Percentiles rank a stretch among this genome's conserved stretches.
Conservation (phyloP, 2,888 invertebrate species). For the Cataglyphis rosenhaueri region DNA sequence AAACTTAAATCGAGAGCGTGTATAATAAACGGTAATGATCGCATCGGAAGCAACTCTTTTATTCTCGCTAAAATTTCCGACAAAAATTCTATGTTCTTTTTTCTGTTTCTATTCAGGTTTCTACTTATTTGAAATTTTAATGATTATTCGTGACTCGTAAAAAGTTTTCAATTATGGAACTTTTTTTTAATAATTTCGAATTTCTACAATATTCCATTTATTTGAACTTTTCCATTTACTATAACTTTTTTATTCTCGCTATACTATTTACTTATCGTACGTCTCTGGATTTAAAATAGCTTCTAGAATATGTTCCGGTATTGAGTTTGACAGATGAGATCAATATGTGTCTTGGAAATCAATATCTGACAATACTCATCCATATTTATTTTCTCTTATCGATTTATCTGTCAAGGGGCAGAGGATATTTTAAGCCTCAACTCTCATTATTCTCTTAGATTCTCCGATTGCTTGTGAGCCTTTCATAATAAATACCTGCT, state of each 20-base stretch:
- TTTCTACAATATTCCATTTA: not conserved
- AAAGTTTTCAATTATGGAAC: not conserved
- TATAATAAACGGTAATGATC: not conserved
- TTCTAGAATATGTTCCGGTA: not conserved
- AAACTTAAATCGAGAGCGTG: not conserved
- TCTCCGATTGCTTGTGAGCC: slow-evolving; percentile 20
- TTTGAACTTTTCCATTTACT: slow-evolving; percentile 1
- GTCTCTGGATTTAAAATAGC: not conserved
- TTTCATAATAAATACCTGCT: slow-evolving; percentile 17
- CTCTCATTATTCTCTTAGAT: slow-evolving; percentile 44
- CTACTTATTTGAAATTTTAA: not conserved
- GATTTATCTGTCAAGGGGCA: slow-evolving; percentile 33
- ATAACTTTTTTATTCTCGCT: not conserved
- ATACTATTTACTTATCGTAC: not conserved
- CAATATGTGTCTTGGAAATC: slow-evolving; percentile 17
- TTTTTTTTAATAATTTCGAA: not conserved
- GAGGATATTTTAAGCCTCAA: slow-evolving; percentile 46
- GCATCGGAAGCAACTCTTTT: not conserved
- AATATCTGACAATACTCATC: slow-evolving; percentile 26
- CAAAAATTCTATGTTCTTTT: not conserved
- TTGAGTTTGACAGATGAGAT: slow-evolving; percentile 27
- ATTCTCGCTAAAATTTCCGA: not conserved
- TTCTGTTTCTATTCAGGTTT: not conserved
- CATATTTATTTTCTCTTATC: slow-evolving; percentile 31
- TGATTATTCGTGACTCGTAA: not conserved